Evolutionary conservation across 2,888 invertebrate species (phyloP).

Genomic region (Aquatica leii): DNA sequence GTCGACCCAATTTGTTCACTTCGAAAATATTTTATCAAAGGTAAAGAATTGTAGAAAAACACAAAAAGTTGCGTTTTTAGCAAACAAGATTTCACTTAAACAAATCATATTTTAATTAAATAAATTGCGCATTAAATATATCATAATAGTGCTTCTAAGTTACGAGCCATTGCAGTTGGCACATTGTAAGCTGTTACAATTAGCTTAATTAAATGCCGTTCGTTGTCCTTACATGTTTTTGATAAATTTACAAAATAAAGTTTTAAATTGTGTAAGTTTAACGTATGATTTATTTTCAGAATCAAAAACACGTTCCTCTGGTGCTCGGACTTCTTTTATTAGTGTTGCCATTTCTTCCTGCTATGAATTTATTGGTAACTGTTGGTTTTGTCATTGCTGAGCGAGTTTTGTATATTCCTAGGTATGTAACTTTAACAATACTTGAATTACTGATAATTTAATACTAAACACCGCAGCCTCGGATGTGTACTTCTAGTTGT

Average conservation of each 20-base stretch:
- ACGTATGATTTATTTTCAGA: slow-evolving; percentile 61
- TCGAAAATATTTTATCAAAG: slow-evolving; percentile 16
- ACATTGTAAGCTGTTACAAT: slow-evolving; percentile 6
- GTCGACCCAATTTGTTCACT: slow-evolving; percentile 23
- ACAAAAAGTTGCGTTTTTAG: slow-evolving; percentile 12
- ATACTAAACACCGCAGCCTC: slow-evolving; percentile 66
- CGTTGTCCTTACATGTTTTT: background rate
- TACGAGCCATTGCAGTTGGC: background rate
- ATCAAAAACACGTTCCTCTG: slow-evolving; percentile 73
- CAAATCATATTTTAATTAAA: slow-evolving; percentile 13
- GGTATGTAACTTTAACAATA: slow-evolving; percentile 61
- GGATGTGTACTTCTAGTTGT: slow-evolving; percentile 81
- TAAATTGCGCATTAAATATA: background rate
- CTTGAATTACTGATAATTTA: background rate
- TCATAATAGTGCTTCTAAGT: slow-evolving; percentile 3
- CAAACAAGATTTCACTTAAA: slow-evolving; percentile 14
- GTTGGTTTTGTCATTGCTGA: slow-evolving; percentile 89
- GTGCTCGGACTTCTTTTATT: slow-evolving; percentile 76
- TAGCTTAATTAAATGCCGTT: background rate
- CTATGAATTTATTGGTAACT: slow-evolving; percentile 82
- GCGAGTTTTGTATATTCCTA: slow-evolving; percentile 87
- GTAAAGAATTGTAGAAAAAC: slow-evolving; percentile 15
- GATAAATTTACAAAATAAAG: too few species aligned
- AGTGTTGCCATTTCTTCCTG: slow-evolving; percentile 84
- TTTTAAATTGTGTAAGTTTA: too few species aligned